phyloP scores from a whole-genome alignment of 2,113 vertebrate species.

The Carlito syrichta region DNA sequence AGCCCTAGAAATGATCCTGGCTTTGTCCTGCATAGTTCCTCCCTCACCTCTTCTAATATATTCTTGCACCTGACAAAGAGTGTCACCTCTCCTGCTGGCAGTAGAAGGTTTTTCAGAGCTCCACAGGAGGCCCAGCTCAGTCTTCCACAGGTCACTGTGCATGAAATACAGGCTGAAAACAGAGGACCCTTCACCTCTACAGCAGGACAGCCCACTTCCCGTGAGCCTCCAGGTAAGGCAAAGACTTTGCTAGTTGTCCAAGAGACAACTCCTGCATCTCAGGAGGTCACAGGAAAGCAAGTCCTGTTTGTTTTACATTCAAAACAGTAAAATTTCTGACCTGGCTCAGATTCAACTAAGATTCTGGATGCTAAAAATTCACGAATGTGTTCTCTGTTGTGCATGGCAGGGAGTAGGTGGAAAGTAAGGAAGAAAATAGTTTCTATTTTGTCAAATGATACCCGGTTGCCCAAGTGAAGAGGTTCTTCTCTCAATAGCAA shows the following conservation, averaged over 20 bases:
- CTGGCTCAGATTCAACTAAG: neutral
- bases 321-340: neutral
- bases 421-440: neutral
- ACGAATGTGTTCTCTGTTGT: neutral
- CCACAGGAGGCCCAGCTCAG: neutral
- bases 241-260: neutral
- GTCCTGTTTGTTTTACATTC: neutral
- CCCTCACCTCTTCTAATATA: neutral
- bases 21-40: neutral
- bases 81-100: neutral
- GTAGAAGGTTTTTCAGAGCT: neutral
- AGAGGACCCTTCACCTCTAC: neutral
- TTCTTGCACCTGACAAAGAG: neutral
- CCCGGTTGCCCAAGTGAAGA: constrained; percentile 4
- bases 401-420: neutral
- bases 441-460: neutral
- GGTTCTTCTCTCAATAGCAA: constrained; percentile 68
- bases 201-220: neutral
- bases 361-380: neutral
- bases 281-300: neutral
- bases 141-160: neutral
- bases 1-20: neutral
- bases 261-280: neutral
- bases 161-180: neutral
- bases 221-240: neutral